These are phyloP conservation scores for Acleris holmiana DNA, from an alignment of 2,888 invertebrate genomes.

Conservation along the genomic window DNA sequence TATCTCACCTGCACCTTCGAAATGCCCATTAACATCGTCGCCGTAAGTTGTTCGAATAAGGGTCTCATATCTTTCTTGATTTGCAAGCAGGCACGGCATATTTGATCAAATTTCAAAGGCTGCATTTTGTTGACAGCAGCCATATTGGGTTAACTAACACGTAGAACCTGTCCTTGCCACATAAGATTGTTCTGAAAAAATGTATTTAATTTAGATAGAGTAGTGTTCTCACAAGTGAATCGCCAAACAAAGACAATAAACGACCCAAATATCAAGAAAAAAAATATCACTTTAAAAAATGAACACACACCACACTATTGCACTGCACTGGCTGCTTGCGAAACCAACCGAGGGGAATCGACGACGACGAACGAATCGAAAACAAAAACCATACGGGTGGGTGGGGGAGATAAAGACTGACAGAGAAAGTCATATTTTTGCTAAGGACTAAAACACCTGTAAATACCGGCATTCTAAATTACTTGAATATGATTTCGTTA, in stretches of 20 bases:
- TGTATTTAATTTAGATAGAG: constrained; percentile 35
- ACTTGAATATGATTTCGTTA: neutral
- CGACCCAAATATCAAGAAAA: constrained; percentile 43
- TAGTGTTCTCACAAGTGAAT: constrained; percentile 39
- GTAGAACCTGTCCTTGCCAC: constrained; percentile 71
- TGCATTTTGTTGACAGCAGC: constrained; percentile 67
- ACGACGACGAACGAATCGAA: constrained; percentile 53
- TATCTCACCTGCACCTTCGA: constrained; percentile 84
- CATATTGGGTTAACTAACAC: constrained; percentile 74
- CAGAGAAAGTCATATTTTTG: constrained; percentile 50
- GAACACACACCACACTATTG: constrained; percentile 34
- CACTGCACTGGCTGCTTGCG: constrained; percentile 45
- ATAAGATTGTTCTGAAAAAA: constrained; percentile 41
- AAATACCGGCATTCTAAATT: neutral
- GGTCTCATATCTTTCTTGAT: constrained; percentile 87
- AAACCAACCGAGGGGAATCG: constrained; percentile 48
- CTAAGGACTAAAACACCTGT: neutral
- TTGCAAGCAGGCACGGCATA: constrained; percentile 86
- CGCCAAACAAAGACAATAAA: constrained; percentile 29
- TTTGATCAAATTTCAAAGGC: constrained; percentile 82
- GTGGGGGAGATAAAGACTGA: constrained; percentile 45
- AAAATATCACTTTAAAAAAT: constrained; percentile 17
- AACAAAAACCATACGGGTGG: constrained; percentile 59
- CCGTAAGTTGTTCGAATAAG: constrained; percentile 86
- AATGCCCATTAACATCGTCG: constrained; percentile 87